A percentile compares a stretch with the other conserved stretches of the same genome.
phyloP scores from a whole-genome alignment of 2,888 invertebrate genomes.

The Ganaspis brasiliensis region DNA sequence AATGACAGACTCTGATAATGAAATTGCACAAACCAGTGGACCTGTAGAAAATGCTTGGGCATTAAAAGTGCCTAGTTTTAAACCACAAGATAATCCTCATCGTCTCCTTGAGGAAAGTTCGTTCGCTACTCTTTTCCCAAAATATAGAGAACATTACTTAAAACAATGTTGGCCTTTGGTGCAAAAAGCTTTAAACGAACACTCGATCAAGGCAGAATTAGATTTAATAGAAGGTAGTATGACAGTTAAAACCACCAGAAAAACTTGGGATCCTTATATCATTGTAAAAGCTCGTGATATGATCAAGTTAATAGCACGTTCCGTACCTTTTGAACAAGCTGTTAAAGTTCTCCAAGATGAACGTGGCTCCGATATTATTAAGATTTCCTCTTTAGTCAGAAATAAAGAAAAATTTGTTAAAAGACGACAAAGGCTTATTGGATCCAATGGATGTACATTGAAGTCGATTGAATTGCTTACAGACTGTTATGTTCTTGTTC shows the following conservation, averaged over 20 bases:
- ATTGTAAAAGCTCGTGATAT: slow-evolving; percentile 98
- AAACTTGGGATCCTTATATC: slow-evolving; percentile 99
- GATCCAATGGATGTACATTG: slow-evolving; percentile 98
- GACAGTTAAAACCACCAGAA: slow-evolving; percentile 95
- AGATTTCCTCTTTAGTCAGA: slow-evolving; percentile 93
- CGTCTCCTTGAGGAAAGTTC: slow-evolving; percentile 95
- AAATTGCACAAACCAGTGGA: slow-evolving; percentile 76
- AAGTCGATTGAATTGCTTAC: slow-evolving; percentile 98
- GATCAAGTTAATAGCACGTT: slow-evolving; percentile 96
- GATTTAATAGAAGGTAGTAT: slow-evolving; percentile 97
- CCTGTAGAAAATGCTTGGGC: slow-evolving; percentile 92
- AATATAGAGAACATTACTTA: slow-evolving; percentile 97
- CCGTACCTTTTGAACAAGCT: slow-evolving; percentile 98
- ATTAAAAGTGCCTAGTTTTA: slow-evolving; percentile 93
- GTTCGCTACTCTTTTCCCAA: slow-evolving; percentile 98
- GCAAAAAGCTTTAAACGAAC: slow-evolving; percentile 90
- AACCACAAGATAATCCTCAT: slow-evolving; percentile 93
- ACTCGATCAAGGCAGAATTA: slow-evolving; percentile 91
- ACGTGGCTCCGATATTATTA: slow-evolving; percentile 96
- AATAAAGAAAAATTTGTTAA: slow-evolving; percentile 98
- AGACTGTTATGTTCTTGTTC: slow-evolving; percentile 97
- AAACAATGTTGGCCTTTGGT: slow-evolving; percentile 98
- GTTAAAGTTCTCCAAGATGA: slow-evolving; percentile 93
- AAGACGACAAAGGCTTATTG: slow-evolving; percentile 95
- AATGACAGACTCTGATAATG: slow-evolving; percentile 78